Conservation (phyloP, 2,113 vertebrate species). For the Ondatra zibethicus region DNA sequence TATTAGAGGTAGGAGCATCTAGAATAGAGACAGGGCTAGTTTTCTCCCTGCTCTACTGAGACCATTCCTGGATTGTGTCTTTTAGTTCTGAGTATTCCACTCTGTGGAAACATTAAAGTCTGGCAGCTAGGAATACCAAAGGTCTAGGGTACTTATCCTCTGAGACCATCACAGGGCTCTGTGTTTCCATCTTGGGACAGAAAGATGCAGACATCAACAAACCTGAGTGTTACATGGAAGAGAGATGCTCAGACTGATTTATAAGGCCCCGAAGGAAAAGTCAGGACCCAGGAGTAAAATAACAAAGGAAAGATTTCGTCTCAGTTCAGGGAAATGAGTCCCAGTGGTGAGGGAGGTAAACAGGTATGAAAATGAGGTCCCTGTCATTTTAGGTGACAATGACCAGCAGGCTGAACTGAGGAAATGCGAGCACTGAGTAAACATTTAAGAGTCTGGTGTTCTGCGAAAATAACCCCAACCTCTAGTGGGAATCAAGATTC, state of each 20-base stretch:
- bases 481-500: background rate
- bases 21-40: background rate
- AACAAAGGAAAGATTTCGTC: background rate
- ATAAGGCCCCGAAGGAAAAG: background rate
- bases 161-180: background rate
- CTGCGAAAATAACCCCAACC: background rate
- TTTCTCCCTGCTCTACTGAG: background rate
- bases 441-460: slow-evolving; percentile 13
- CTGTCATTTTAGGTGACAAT: background rate
- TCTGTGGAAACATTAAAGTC: background rate
- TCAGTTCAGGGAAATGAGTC: background rate
- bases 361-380: background rate
- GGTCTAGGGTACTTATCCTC: too few relatives aligned
- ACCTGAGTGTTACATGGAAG: background rate
- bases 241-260: background rate
- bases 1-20: background rate
- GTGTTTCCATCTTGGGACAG: background rate
- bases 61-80: background rate
- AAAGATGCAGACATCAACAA: background rate
- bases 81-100: background rate
- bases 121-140: background rate
- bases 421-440: background rate
- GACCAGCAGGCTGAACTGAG: background rate
- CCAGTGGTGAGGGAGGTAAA: background rate
- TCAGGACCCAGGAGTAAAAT: background rate